Evolutionary conservation across 2,888 invertebrate species (phyloP), one percentile per base, ranked within the genome.

Genomic region (Helicoverpa assulta): DNA sequence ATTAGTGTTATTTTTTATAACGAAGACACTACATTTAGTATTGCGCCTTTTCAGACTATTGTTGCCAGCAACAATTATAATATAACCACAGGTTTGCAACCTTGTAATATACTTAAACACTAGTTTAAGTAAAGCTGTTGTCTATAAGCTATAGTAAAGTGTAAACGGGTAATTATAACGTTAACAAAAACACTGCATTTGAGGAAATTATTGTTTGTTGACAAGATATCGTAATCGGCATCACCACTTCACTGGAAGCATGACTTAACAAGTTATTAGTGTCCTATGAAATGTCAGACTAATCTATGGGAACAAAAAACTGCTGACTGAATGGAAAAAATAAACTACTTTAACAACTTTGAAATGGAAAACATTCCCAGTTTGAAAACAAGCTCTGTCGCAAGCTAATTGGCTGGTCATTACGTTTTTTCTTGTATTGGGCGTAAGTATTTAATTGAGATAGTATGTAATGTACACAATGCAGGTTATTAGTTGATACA

Each of bases 1-100:
- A 88, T 88, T 89, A 86, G 63, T 72, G 73, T 78, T 80, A 70
- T 82, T 75, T 73, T 78, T 73, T 50, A 50, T 50, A 67, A 62
- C 59, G 67, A 67, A 72, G 60, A 66, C 65, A 59, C 54, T 57
- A 51, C 69, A 63, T 58, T 73, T 63, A 40, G 62, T 55, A 51
- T 59, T 68, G 47, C 56, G 58, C 63, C 56, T 59, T 57, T 57
- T 47, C 55, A 57, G 60, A 64, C 57, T 73, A 73, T 73, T 73
- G 14, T 54, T 54, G 16, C 29, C 29, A 43, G 16, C 43, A 43
- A 16, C 43, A 43, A 43, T 43, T 43, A 43, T 43, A 43, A 43
- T 43, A 16, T 16, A 43, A 16, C 43, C 16, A 43, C 43, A 43
- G 16, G 8, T 43, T 43, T 43, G 43, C 16, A 43, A 5, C 43